Percentiles rank a stretch among this genome's conserved stretches.
Conservation (phyloP, 2,888 invertebrate species). For the Charanyca ferruginea region DNA sequence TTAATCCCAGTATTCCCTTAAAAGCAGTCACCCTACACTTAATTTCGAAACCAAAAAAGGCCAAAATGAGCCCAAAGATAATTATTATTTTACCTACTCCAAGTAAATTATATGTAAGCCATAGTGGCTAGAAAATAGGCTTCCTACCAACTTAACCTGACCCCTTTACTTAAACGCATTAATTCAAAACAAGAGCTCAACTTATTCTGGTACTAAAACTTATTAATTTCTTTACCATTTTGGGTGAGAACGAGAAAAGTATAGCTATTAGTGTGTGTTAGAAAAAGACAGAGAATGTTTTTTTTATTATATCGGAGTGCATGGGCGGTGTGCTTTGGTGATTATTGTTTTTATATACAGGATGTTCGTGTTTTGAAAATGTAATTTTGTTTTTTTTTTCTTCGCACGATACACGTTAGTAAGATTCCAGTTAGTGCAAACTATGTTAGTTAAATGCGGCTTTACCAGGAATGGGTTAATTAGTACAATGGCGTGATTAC, state of each 20-base stretch:
- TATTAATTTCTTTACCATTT: constrained; percentile 80
- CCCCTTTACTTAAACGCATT: not conserved
- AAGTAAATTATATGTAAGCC: constrained; percentile 81
- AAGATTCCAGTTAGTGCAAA: constrained; percentile 25
- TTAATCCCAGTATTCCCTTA: constrained; percentile 7
- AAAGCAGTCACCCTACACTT: constrained; percentile 70
- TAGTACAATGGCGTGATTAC: constrained; percentile 5
- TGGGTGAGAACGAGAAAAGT: constrained; percentile 70
- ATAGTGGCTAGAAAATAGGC: constrained; percentile 62
- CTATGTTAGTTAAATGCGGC: constrained; percentile 10
- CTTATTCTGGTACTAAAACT: constrained; percentile 71
- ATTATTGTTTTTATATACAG: constrained; percentile 79
- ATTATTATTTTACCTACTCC: constrained; percentile 86
- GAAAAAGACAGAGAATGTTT: constrained; percentile 72
- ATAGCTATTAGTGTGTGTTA: constrained; percentile 75
- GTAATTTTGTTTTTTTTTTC: constrained; percentile 34
- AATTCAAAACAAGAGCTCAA: constrained; percentile 57
- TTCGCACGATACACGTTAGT: not conserved
- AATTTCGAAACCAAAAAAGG: constrained; percentile 76
- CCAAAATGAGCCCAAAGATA: constrained; percentile 78
- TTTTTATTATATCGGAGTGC: constrained; percentile 73
- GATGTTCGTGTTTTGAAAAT: constrained; percentile 59
- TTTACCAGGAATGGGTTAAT: constrained; percentile 43
- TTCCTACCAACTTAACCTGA: constrained; percentile 20
- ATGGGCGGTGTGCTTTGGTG: constrained; percentile 81